Conservation (phyloP, 2,888 invertebrate genomes). For the Hypercompe scribonia region DNA sequence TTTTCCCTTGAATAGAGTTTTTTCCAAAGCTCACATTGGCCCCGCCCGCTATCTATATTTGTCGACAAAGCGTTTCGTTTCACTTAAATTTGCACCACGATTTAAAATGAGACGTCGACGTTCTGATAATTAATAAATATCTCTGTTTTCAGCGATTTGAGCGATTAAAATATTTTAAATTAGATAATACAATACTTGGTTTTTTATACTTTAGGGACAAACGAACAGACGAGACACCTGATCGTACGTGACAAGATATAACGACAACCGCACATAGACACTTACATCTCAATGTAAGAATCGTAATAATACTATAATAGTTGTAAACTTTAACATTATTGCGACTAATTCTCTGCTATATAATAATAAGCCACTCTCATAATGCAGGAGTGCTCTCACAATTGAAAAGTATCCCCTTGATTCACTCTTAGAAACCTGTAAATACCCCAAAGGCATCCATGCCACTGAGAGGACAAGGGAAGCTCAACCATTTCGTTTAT, state of each 20-base stretch:
- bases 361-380: accelerated
- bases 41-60: constrained; percentile 57
- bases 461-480: too few species aligned
- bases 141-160: not conserved
- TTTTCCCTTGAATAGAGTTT: constrained; percentile 74
- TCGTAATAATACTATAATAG: not conserved
- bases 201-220: too few species aligned
- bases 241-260: too few species aligned
- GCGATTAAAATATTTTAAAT: not conserved
- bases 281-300: too few species aligned
- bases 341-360: too few species aligned
- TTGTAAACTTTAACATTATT: too few species aligned
- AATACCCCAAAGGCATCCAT: too few species aligned
- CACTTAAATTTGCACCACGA: constrained; percentile 49
- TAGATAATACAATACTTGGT: too few species aligned
- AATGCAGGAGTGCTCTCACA: not conserved
- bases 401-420: not conserved
- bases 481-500: too few species aligned
- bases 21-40: constrained; percentile 64
- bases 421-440: too few species aligned
- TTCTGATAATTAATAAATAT: constrained; percentile 33
- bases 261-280: too few species aligned
- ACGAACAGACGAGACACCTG: too few species aligned
- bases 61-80: constrained; percentile 66
- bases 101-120: constrained; percentile 18